These are phyloP conservation scores for Apodemus speciosus DNA, from an alignment of 2,113 vertebrate genomes.

Conservation along the genomic window DNA sequence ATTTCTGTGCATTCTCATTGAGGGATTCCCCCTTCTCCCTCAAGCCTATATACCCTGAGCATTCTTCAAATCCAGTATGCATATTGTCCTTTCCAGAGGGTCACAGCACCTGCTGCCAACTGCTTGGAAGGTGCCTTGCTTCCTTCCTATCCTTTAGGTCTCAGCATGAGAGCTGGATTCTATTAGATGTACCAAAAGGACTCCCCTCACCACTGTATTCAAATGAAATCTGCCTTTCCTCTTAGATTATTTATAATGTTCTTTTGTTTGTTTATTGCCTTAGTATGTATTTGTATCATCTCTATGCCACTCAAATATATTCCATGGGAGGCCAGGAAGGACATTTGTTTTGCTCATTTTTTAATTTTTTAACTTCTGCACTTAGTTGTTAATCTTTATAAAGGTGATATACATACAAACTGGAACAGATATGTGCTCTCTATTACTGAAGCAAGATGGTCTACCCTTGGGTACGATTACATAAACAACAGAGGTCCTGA, in stretches of 20 bases:
- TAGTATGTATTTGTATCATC: background rate
- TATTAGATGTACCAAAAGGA: background rate
- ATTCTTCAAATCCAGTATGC: background rate
- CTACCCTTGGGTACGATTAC: background rate
- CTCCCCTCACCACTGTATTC: background rate
- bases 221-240: background rate
- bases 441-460: background rate
- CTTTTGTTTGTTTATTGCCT: background rate
- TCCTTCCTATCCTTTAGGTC: background rate
- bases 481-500: background rate
- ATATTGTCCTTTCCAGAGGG: background rate
- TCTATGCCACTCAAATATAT: background rate
- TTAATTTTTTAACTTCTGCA: background rate
- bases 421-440: background rate
- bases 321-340: background rate
- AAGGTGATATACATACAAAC: background rate
- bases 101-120: too few species aligned
- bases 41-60: too few species aligned
- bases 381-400: background rate
- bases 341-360: background rate
- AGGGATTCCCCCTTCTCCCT: background rate
- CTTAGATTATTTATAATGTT: background rate
- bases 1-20: background rate
- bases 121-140: background rate
- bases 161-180: background rate